phyloP scores from a whole-genome alignment of 2,113 vertebrate species.

The Oenanthe oenanthe region DNA sequence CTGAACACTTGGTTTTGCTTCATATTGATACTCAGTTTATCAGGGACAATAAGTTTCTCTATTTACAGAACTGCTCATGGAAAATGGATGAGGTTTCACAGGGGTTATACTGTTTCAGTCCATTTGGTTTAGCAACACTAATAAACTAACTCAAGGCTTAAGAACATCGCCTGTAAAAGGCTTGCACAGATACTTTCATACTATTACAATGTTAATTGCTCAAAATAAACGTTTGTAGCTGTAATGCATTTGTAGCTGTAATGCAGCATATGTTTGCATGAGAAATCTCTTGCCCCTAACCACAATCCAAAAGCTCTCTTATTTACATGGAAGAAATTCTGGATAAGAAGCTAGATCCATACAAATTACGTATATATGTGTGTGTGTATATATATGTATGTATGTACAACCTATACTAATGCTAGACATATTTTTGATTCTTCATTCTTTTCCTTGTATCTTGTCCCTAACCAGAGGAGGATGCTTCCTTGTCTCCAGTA shows the following conservation, averaged over 20 bases:
- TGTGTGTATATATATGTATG: rapidly evolving
- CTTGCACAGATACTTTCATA: not conserved
- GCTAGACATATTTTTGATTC: not conserved
- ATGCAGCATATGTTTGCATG: not conserved
- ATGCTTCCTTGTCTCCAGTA: not conserved
- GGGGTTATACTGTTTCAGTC: not conserved
- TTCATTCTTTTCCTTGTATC: not conserved
- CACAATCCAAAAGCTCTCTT: not conserved
- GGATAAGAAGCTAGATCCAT: not conserved
- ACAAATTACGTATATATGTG: rapidly evolving
- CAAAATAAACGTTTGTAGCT: not conserved
- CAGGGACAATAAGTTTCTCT: not conserved
- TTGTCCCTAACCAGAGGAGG: not conserved
- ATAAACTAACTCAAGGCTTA: not conserved
- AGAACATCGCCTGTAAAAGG: not conserved
- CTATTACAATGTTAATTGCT: not conserved
- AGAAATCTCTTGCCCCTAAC: not conserved
- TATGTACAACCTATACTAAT: not conserved
- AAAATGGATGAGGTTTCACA: not conserved
- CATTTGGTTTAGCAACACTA: not conserved
- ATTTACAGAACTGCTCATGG: not conserved
- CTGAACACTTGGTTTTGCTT: not conserved
- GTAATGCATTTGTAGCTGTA: not conserved
- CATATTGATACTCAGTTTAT: not conserved
- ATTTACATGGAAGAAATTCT: not conserved